Conservation (phyloP, 2,888 invertebrate genomes). For the Anthophora plumipes region DNA sequence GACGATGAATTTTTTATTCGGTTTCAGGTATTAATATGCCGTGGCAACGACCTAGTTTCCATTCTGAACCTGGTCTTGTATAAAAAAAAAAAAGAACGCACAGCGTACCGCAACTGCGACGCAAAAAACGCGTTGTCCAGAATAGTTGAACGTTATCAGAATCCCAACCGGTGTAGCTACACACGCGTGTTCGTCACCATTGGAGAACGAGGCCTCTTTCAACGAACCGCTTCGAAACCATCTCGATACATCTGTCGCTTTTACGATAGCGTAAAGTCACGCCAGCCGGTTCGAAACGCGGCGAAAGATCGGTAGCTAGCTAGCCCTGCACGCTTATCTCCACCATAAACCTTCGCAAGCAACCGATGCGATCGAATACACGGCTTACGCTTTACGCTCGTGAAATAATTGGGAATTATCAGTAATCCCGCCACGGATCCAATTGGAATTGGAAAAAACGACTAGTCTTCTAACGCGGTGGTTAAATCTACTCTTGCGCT, state of each 20-base stretch:
- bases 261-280: conserved; percentile 71
- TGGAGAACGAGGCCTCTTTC: conserved; percentile 31
- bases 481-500: not conserved
- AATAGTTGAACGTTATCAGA: not conserved
- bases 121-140: not conserved
- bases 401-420: conserved; percentile 68
- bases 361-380: conserved; percentile 44
- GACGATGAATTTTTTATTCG: conserved; percentile 43
- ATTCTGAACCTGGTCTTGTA: too few species aligned
- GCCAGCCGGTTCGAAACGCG: conserved; percentile 48
- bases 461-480: not conserved
- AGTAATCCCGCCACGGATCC: conserved; percentile 27
- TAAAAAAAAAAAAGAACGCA: too few species aligned
- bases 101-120: too few species aligned
- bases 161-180: too few species aligned
- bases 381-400: conserved; percentile 55
- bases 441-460: conserved; percentile 18
- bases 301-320: conserved; percentile 56
- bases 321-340: conserved; percentile 63
- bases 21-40: conserved; percentile 16
- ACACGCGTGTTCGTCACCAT: not conserved
- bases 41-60: not conserved
- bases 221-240: conserved; percentile 27
- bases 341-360: conserved; percentile 55
- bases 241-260: conserved; percentile 61